Percentiles rank a stretch among this genome's conserved stretches.
phyloP scores from a whole-genome alignment of 2,113 vertebrate species.

The Sporophila hypoxantha region DNA sequence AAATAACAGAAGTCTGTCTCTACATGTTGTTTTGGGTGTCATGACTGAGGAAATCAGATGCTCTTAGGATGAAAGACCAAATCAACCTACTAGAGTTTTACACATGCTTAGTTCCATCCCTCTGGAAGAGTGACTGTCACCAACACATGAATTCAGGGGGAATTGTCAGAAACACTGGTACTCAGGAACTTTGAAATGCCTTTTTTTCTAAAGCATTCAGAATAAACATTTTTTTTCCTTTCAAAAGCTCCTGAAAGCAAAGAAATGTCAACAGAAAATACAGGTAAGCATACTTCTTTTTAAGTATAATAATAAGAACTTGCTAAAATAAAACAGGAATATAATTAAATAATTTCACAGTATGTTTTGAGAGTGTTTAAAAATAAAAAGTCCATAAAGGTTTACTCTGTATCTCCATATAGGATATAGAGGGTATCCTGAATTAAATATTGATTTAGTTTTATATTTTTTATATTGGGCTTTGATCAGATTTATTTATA shows the following conservation, averaged over 20 bases:
- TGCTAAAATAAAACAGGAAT: neutral
- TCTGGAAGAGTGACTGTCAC: neutral
- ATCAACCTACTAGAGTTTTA: neutral
- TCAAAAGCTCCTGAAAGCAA: neutral
- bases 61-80: neutral
- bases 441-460: neutral
- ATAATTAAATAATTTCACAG: neutral
- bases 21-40: neutral
- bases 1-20: neutral
- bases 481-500: neutral
- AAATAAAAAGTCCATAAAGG: neutral
- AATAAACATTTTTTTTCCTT: neutral
- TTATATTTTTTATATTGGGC: neutral
- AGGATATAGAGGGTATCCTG: neutral
- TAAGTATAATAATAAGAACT: neutral
- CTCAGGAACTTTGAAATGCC: neutral
- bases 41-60: neutral
- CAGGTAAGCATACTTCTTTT: neutral
- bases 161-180: neutral
- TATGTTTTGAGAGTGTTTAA: neutral
- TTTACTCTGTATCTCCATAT: neutral
- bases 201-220: neutral
- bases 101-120: neutral
- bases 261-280: neutral
- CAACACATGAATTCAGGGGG: neutral